Evolutionary conservation across 2,888 invertebrate genomes (phyloP).

Genomic region (Anagyrus pseudococci): DNA sequence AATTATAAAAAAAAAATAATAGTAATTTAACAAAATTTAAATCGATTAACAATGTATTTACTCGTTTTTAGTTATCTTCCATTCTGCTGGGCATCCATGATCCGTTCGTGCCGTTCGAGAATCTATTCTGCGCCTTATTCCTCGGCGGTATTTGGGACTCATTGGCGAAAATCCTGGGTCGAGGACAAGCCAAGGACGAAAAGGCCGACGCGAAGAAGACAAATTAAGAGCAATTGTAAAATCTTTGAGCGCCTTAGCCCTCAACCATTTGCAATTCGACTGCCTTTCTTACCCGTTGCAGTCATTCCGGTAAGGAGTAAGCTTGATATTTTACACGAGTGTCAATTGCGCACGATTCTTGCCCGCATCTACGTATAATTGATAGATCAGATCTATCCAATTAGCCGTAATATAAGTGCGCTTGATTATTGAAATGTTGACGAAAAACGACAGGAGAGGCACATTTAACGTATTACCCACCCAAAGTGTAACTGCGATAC

Average conservation of each 20-base stretch:
- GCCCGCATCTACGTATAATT: too few species aligned
- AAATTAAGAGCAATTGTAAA: conserved; percentile 65
- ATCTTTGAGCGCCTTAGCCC: neutral
- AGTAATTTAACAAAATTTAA: neutral
- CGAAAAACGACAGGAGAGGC: neutral
- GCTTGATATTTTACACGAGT: too few species aligned
- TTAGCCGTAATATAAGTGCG: too few species aligned
- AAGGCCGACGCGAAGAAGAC: conserved; percentile 83
- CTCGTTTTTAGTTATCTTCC: conserved; percentile 77
- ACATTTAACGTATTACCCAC: conserved; percentile 13
- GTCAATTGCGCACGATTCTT: too few species aligned
- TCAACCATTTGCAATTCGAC: neutral
- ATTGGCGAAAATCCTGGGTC: conserved; percentile 85
- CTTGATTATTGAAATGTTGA: too few species aligned
- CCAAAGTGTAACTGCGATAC: conserved; percentile 27
- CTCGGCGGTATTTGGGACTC: conserved; percentile 99
- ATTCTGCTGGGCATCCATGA: conserved; percentile 97
- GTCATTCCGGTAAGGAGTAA: neutral
- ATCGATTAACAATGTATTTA: conserved; percentile 5
- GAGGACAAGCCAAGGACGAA: conserved; percentile 82
- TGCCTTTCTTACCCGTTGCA: neutral
- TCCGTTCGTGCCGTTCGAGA: conserved; percentile 99
- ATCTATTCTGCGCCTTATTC: conserved; percentile 94
- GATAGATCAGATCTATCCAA: too few species aligned
- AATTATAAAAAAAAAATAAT: neutral